A percentile compares a stretch with the other conserved stretches of the same genome.
Evolutionary conservation across 1,140 invertebrate species (phyloP).

Genomic region (Asobara japonica): DNA sequence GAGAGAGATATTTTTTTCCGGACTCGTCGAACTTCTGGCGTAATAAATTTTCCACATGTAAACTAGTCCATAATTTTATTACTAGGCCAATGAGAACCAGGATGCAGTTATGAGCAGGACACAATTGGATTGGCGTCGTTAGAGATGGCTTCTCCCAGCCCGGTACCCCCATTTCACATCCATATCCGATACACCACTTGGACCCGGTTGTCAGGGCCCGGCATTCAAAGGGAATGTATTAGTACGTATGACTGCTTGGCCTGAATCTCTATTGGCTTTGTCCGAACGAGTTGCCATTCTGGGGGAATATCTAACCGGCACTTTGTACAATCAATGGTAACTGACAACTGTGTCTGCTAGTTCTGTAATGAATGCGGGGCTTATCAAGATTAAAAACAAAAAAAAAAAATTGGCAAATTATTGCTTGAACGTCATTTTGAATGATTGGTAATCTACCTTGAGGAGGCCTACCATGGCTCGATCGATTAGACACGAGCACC

Average conservation of each 20-base stretch:
- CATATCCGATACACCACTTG: conserved; percentile 48
- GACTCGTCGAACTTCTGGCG: too few species aligned
- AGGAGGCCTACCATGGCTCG: too few species aligned
- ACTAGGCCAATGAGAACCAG: neutral
- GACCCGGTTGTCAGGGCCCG: neutral
- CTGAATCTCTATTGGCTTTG: conserved; percentile 3
- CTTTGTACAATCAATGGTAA: conserved; percentile 12
- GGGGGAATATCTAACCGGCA: neutral
- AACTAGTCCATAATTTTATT: neutral
- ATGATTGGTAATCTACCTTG: too few species aligned
- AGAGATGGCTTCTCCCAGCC: neutral
- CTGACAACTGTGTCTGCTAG: neutral
- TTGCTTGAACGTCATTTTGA: too few species aligned
- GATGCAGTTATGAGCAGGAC: conserved; percentile 45
- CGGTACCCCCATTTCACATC: conserved; percentile 31
- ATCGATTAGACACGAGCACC: too few species aligned
- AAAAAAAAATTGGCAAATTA: too few species aligned
- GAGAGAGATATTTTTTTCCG: too few species aligned
- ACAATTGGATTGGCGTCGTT: conserved; percentile 1
- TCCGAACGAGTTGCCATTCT: neutral
- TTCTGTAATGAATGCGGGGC: neutral
- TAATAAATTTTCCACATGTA: neutral
- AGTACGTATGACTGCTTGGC: conserved; percentile 20
- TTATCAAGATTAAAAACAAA: too few species aligned
- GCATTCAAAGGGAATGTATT: conserved; percentile 23